These are phyloP conservation scores for Grallaria varia DNA, from an alignment of 2,113 vertebrate species.

Conservation along the genomic window DNA sequence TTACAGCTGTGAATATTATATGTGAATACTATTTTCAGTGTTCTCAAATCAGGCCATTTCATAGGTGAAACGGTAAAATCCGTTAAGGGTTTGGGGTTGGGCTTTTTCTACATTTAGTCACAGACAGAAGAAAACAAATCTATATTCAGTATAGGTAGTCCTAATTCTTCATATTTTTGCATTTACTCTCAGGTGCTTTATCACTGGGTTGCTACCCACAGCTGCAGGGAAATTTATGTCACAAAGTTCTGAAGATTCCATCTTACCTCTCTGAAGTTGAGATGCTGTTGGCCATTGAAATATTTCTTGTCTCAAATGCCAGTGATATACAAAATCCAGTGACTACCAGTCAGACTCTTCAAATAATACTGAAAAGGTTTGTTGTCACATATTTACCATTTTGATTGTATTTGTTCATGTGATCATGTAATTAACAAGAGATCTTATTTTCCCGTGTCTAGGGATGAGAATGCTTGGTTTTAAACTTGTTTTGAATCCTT, in stretches of 20 bases:
- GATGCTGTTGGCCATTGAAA: constrained; percentile 88
- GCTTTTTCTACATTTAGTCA: neutral
- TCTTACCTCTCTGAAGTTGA: constrained; percentile 86
- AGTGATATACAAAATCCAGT: constrained; percentile 70
- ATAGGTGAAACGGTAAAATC: neutral
- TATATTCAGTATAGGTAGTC: neutral
- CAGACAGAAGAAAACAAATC: neutral
- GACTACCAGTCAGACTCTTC: constrained; percentile 65
- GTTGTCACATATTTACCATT: constrained; percentile 8
- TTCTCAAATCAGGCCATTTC: neutral
- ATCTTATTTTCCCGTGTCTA: neutral
- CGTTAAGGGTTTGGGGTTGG: neutral
- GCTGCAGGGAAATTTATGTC: constrained; percentile 72
- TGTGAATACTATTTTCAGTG: neutral
- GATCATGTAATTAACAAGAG: neutral
- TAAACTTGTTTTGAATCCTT: neutral
- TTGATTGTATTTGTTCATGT: neutral
- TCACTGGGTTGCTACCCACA: constrained; percentile 80
- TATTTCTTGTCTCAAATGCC: constrained; percentile 86
- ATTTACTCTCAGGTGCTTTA: constrained; percentile 78
- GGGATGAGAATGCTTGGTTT: neutral
- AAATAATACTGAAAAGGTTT: constrained; percentile 89
- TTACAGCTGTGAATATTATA: neutral
- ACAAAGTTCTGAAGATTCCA: constrained; percentile 78
- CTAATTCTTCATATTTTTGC: neutral